Evolutionary conservation across 1,140 invertebrate species (phyloP).

Genomic region (Drosophila subpulchrella): DNA sequence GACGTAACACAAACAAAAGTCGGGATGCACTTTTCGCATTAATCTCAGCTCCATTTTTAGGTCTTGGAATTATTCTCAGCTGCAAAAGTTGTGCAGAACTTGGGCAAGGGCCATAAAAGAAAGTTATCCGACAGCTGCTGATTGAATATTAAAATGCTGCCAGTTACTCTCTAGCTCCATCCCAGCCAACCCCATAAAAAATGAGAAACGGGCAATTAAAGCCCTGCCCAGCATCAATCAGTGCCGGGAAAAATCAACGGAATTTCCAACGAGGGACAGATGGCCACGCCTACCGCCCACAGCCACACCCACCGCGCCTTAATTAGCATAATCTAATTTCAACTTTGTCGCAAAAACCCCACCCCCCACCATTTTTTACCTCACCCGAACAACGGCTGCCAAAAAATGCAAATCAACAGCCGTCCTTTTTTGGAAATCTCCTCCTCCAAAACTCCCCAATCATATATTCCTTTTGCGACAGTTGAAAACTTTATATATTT

Average conservation of each 20-base stretch:
- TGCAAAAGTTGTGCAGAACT: constrained; percentile 39
- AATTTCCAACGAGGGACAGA: constrained; percentile 4
- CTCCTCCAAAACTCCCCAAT: background rate
- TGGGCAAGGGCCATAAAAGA: constrained; percentile 59
- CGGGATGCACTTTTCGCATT: constrained; percentile 61
- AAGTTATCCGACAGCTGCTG: constrained; percentile 66
- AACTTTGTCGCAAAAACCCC: constrained; percentile 62
- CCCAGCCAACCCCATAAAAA: background rate
- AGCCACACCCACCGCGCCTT: constrained; percentile 48
- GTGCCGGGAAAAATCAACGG: constrained; percentile 33
- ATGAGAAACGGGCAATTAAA: constrained; percentile 52
- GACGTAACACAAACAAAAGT: constrained; percentile 57
- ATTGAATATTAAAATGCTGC: constrained; percentile 78
- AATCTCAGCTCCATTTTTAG: constrained; percentile 31
- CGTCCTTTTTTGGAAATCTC: background rate
- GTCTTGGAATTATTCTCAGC: background rate
- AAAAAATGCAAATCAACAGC: constrained; percentile 75
- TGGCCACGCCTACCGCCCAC: constrained; percentile 1
- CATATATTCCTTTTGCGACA: constrained; percentile 47
- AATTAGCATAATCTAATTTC: constrained; percentile 84
- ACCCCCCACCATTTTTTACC: constrained; percentile 9
- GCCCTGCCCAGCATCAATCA: constrained; percentile 68
- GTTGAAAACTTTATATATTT: constrained; percentile 79
- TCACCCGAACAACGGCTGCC: constrained; percentile 42
- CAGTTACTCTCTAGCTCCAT: constrained; percentile 4